Percentiles rank a stretch among this genome's conserved stretches.
These are phyloP conservation scores for Thamnophis elegans DNA, from an alignment of 2,797 vertebrate genomes.

Conservation along the genomic window DNA sequence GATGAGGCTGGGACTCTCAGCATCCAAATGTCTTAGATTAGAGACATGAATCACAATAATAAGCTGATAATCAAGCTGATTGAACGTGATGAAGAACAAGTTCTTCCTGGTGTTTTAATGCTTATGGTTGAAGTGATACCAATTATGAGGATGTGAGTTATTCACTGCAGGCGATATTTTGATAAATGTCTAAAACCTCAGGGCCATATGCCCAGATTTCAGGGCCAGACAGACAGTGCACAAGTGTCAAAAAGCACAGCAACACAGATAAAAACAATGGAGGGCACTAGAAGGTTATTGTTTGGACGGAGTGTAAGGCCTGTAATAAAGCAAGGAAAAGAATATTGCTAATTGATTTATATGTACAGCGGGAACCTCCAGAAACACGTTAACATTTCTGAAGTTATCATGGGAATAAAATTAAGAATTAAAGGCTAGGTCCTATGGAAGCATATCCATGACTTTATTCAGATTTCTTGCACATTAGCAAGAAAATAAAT, in stretches of 20 bases:
- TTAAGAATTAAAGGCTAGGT: neutral
- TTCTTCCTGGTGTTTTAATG: neutral
- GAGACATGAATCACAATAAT: neutral
- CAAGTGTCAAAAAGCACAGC: neutral
- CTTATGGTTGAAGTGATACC: neutral
- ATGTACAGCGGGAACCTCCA: neutral
- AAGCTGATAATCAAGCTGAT: neutral
- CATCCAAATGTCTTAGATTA: neutral
- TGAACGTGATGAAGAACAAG: neutral
- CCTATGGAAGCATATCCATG: neutral
- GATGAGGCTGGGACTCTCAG: neutral
- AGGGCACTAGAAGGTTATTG: neutral
- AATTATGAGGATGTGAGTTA: neutral
- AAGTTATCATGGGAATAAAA: constrained; percentile 22
- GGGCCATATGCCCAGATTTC: neutral
- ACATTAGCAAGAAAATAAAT: neutral
- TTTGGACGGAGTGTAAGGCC: neutral
- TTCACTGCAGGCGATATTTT: neutral
- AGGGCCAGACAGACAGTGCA: neutral
- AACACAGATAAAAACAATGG: neutral
- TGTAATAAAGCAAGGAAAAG: neutral
- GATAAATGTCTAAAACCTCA: neutral
- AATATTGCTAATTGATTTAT: neutral
- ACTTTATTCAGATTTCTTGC: neutral
- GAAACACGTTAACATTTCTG: constrained; percentile 8